A percentile compares a stretch with the other conserved stretches of the same genome.
phyloP scores from a whole-genome alignment of 2,888 invertebrate species.

The Pyrocoelia pectoralis region DNA sequence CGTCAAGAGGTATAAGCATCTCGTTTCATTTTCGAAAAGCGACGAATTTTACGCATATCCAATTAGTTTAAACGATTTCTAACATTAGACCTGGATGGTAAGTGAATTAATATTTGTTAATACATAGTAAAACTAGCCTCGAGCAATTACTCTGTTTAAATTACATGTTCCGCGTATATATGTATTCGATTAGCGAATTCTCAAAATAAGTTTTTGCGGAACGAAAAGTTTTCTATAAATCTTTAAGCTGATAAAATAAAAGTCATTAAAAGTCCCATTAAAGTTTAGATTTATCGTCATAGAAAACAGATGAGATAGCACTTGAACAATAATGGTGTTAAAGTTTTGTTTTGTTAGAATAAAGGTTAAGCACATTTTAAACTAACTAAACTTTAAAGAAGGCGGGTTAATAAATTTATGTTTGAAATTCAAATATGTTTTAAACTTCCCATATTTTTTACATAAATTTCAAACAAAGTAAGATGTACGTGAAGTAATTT shows the following conservation, averaged over 20 bases:
- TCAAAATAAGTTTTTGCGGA: conserved; percentile 20
- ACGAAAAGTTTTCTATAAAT: conserved; percentile 31
- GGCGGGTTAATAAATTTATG: conserved; percentile 26
- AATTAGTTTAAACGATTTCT: no score
- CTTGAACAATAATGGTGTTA: conserved; percentile 33
- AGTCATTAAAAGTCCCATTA: conserved; percentile 37
- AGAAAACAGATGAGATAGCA: conserved; percentile 35
- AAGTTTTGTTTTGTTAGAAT: conserved; percentile 36
- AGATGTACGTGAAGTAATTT: not conserved
- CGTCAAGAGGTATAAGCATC: not conserved
- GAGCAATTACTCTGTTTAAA: not conserved
- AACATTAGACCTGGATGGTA: no score
- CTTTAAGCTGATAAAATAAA: conserved; percentile 35
- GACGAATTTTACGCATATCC: not conserved
- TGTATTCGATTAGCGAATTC: conserved; percentile 13
- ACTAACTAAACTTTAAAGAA: conserved; percentile 29
- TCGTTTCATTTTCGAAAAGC: not conserved
- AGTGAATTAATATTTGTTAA: no score
- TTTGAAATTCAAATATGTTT: conserved; percentile 33
- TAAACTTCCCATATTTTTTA: conserved; percentile 21
- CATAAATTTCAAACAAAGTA: conserved; percentile 18
- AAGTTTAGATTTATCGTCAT: conserved; percentile 36
- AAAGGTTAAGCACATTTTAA: conserved; percentile 34
- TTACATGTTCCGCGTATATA: not conserved
- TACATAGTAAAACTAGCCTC: no score